Percentiles rank a stretch among this genome's conserved stretches.
These are phyloP conservation scores for Chaetops frenatus DNA, from an alignment of 2,113 vertebrate species.

Conservation along the genomic window DNA sequence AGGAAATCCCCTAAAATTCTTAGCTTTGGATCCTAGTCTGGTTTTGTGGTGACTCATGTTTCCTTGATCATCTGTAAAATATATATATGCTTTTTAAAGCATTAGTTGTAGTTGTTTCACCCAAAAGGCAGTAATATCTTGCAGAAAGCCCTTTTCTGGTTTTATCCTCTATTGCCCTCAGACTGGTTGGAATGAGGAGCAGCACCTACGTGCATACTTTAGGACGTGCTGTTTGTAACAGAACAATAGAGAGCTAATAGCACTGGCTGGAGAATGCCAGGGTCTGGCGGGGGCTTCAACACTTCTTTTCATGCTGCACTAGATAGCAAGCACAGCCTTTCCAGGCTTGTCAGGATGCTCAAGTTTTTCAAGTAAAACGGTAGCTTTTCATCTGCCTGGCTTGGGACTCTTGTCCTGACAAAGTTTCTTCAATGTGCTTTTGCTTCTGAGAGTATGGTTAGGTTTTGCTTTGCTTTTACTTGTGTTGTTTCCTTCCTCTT, in stretches of 20 bases:
- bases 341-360: background rate
- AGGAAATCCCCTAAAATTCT: background rate
- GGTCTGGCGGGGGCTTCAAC: background rate
- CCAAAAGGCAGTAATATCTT: background rate
- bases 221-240: fast-evolving
- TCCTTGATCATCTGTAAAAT: background rate
- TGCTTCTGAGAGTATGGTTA: background rate
- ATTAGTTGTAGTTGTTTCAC: background rate
- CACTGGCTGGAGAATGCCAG: background rate
- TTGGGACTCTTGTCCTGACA: background rate
- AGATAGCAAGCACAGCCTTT: background rate
- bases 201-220: fast-evolving
- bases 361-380: background rate
- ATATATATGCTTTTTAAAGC: background rate
- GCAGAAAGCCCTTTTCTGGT: background rate
- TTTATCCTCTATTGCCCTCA: background rate
- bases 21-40: background rate
- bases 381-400: background rate
- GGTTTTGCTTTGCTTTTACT: background rate
- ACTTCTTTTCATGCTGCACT: background rate
- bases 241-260: background rate
- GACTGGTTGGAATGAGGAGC: background rate
- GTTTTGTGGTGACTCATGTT: background rate
- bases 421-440: background rate
- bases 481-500: background rate